A percentile compares a stretch with the other conserved stretches of the same genome.
Evolutionary conservation across 2,797 vertebrate species (phyloP).

Genomic region (Phoeniculus purpureus): DNA sequence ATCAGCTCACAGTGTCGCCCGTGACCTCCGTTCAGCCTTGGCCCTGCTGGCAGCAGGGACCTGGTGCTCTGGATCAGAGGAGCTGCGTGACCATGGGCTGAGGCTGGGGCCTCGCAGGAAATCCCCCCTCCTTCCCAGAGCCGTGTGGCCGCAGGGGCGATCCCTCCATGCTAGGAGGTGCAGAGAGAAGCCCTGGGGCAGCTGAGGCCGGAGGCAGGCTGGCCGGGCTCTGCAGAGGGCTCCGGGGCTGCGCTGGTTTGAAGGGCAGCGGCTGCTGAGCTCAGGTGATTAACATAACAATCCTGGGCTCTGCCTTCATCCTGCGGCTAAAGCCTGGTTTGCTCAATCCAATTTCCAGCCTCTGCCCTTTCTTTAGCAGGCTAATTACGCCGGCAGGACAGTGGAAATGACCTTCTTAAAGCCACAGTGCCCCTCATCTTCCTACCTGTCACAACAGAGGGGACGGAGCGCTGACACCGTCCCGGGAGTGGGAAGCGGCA

Average conservation of each 20-base stretch:
- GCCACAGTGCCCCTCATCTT: conserved; percentile 59
- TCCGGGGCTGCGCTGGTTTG: conserved; percentile 61
- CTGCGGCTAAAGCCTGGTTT: conserved; percentile 78
- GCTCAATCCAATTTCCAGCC: conserved; percentile 82
- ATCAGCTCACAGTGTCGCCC: not conserved
- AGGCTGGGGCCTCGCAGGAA: not conserved
- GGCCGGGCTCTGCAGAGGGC: not conserved
- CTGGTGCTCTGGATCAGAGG: accelerated
- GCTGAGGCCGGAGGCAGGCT: not conserved
- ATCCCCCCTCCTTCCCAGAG: not conserved
- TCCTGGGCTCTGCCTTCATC: conserved; percentile 78
- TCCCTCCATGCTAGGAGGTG: not conserved
- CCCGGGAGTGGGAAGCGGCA: not conserved
- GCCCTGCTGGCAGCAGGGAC: not conserved
- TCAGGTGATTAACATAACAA: conserved; percentile 84
- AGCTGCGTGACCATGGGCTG: not conserved
- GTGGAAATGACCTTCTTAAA: conserved; percentile 79
- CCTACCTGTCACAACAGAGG: conserved; percentile 51
- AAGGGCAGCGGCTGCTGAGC: conserved; percentile 80
- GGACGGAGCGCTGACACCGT: not conserved
- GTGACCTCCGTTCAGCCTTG: not conserved
- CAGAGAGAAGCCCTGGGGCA: not conserved
- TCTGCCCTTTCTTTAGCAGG: conserved; percentile 81
- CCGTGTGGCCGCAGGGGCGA: not conserved
- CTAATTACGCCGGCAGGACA: conserved; percentile 77